Evolutionary conservation across 2,888 invertebrate genomes (phyloP).

Genomic region (Nomada flava): DNA sequence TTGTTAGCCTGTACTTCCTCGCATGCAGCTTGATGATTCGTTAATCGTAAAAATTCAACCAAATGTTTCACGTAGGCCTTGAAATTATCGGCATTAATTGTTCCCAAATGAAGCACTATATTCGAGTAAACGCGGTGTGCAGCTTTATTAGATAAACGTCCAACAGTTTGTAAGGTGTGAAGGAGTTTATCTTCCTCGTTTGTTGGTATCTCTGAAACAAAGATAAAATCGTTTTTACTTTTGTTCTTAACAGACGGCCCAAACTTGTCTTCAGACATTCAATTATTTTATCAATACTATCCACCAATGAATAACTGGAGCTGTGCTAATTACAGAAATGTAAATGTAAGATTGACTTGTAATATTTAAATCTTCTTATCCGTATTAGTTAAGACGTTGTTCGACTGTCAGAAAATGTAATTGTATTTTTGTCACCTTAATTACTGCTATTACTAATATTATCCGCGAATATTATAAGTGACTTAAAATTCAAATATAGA

Average conservation of each 20-base stretch:
- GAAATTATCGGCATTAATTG: constrained; percentile 75
- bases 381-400: neutral
- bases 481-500: neutral
- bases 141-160: constrained; percentile 89
- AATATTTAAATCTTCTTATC: neutral
- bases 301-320: too few relatives aligned
- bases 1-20: constrained; percentile 51
- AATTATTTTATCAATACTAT: neutral
- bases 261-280: neutral
- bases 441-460: neutral
- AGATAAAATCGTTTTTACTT: constrained; percentile 13
- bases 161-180: constrained; percentile 90
- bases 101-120: constrained; percentile 87
- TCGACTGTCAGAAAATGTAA: too few relatives aligned
- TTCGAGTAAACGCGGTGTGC: constrained; percentile 89
- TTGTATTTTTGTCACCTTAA: too few relatives aligned
- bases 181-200: constrained; percentile 88
- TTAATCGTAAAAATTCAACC: constrained; percentile 79
- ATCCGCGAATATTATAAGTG: neutral
- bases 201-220: constrained; percentile 82
- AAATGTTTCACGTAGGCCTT: constrained; percentile 76
- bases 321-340: neutral
- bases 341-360: neutral
- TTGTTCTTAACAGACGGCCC: too few relatives aligned
- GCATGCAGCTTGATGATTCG: constrained; percentile 71